These are phyloP conservation scores for Cataglyphis albicans DNA, from an alignment of 2,888 invertebrate genomes.

Conservation along the genomic window DNA sequence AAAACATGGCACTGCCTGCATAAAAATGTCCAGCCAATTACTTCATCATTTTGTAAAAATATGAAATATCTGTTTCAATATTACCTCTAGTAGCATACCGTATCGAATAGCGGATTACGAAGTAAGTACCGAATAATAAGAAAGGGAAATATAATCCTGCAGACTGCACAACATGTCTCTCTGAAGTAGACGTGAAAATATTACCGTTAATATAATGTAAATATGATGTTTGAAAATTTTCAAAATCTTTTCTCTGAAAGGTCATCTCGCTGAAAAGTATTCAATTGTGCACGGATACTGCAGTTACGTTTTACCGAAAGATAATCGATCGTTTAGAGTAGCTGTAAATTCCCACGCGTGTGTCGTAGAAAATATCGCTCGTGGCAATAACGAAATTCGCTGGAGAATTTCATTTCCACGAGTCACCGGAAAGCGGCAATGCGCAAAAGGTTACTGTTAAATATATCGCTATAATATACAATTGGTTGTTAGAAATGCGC, in stretches of 20 bases:
- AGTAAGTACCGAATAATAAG: background rate
- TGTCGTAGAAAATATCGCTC: slow-evolving; percentile 57
- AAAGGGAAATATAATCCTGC: background rate
- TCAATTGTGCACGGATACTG: slow-evolving; percentile 42
- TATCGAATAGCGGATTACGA: background rate
- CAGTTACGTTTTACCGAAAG: slow-evolving; percentile 36
- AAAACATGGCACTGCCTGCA: too few relatives aligned
- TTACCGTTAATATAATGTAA: background rate
- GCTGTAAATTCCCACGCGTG: slow-evolving; percentile 54
- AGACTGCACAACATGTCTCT: background rate
- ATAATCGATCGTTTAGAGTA: slow-evolving; percentile 66
- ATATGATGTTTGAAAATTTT: slow-evolving; percentile 2
- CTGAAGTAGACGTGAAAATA: background rate
- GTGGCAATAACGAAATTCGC: slow-evolving; percentile 62
- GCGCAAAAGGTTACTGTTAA: slow-evolving; percentile 47
- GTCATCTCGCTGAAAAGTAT: slow-evolving; percentile 16
- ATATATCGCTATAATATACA: slow-evolving; percentile 62
- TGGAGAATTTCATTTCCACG: slow-evolving; percentile 69
- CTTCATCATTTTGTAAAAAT: background rate
- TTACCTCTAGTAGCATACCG: background rate
- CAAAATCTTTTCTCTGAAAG: background rate
- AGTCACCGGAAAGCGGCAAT: slow-evolving; percentile 54
- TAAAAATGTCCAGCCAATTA: slow-evolving; percentile 21
- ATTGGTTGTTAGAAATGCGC: slow-evolving; percentile 50
- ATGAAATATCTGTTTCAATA: background rate